Base-by-base conservation (phyloP, 1,140 invertebrate species). In the Penaeus japonicus region DNA sequence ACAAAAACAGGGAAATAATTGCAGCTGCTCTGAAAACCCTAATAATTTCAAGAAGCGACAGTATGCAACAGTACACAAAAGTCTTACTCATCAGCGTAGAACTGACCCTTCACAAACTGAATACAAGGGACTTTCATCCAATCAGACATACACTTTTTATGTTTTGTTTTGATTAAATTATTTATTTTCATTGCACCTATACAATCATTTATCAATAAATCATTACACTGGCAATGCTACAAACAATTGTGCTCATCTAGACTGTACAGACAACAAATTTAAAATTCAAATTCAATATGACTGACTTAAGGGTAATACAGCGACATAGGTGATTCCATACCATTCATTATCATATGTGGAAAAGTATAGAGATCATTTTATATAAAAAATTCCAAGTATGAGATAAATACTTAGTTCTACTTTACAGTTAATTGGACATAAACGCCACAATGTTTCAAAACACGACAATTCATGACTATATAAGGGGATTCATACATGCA, bases 281-380 rank as follows among this genome's bases (percentile, higher is more conserved):
- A 83, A 77, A 83, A 83, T 75, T 77, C 22, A 75, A 88, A 88
- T 83, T 65, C 30, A 88, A 83, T 77, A 39, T 83, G 79, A 88
- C 62, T 88, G 86, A 88, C 87, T 88, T 88, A 84, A 78, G 57
- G 24, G 65, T 75, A 83, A 82, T 73, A 88, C 87, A 88, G 65
- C 81, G 77, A 88, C 65, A 75, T n/a, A 83, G 47, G 79, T 59
- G 80, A 83, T 88, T 88, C 80, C 87, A 57, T 78, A 79, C 70
- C 83, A 84, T 78, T 84, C 62, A 73, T 75, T 87, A 80, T 62
- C 85, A 75, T 88, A 88, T 77, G 62, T 83, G 80, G 87, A 88
- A 88, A 88, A 83, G 79, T 77, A 83, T 83, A 83, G 87, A 88
- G 87, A 88, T 84, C 87, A 88, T 88, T 88, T 83, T 82, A 83